These are phyloP conservation scores for Dynastes grantii DNA, from an alignment of 2,888 invertebrate genomes.

Conservation along the genomic window DNA sequence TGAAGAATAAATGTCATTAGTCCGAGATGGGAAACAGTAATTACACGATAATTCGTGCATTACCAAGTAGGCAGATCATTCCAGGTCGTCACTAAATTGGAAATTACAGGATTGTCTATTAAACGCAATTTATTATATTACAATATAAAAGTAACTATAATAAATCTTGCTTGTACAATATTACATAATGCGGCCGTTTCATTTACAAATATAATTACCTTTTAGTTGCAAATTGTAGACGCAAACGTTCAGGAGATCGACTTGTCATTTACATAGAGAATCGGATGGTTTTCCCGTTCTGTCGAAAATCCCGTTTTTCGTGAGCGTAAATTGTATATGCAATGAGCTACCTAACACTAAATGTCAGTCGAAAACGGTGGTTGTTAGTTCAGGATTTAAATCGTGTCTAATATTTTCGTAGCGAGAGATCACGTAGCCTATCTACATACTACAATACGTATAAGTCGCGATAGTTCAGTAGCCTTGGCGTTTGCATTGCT, in stretches of 20 bases:
- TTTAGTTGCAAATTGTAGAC: background rate
- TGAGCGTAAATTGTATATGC: background rate
- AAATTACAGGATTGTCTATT: background rate
- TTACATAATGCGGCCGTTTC: background rate
- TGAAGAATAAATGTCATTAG: too few relatives aligned
- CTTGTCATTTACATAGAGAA: background rate
- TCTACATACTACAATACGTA: background rate
- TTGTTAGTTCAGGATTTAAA: constrained; percentile 6
- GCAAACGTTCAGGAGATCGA: background rate
- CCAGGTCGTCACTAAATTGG: background rate
- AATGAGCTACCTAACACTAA: background rate
- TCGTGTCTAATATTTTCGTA: constrained; percentile 3
- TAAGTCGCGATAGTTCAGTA: constrained; percentile 14
- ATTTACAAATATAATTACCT: constrained; percentile 26
- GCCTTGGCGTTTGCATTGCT: constrained; percentile 40
- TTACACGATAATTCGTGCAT: too few relatives aligned
- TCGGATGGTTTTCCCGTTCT: background rate
- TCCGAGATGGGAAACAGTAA: too few relatives aligned
- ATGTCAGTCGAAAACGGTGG: background rate
- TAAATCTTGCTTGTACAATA: background rate
- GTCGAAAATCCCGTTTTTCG: constrained; percentile 5
- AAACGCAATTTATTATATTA: background rate
- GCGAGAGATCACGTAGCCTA: background rate
- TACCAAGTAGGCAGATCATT: background rate
- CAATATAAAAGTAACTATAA: constrained; percentile 1